phyloP scores from a whole-genome alignment of 1,140 invertebrate genomes.

The Zeugodacus cucurbitae region DNA sequence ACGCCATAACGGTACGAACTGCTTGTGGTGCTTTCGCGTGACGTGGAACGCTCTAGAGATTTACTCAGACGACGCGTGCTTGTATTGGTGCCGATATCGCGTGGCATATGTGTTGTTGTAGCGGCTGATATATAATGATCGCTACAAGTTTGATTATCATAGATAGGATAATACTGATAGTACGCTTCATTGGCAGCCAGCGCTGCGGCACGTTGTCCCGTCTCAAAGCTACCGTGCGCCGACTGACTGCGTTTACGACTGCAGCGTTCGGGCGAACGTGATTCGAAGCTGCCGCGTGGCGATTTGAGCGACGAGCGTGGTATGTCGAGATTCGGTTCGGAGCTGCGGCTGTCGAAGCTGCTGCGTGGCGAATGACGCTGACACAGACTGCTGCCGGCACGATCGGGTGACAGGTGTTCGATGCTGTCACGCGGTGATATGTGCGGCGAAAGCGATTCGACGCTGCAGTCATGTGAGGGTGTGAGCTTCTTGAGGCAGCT shows the following conservation, averaged over 20 bases:
- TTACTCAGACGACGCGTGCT: constrained; percentile 57
- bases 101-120: constrained; percentile 46
- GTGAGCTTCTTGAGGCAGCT: constrained; percentile 63
- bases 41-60: constrained; percentile 60
- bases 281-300: constrained; percentile 48
- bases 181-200: constrained; percentile 52
- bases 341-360: constrained; percentile 62
- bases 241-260: constrained; percentile 60
- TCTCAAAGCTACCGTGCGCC: constrained; percentile 63
- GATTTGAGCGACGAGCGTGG: constrained; percentile 47
- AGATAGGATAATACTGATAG: constrained; percentile 65
- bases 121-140: constrained; percentile 63
- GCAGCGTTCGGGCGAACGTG: constrained; percentile 47
- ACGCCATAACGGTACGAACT: constrained; percentile 61
- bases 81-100: constrained; percentile 15
- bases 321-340: constrained; percentile 60
- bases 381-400: constrained; percentile 50
- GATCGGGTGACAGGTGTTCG: constrained; percentile 62
- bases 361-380: constrained; percentile 60
- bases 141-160: constrained; percentile 64
- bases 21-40: constrained; percentile 59
- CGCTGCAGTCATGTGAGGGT: constrained; percentile 57
- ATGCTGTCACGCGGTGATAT: constrained; percentile 59
- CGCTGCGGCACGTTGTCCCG: constrained; percentile 46
- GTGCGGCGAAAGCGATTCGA: constrained; percentile 56